Conservation (phyloP, 2,113 vertebrate species). For the Pelmatolapia mariae region DNA sequence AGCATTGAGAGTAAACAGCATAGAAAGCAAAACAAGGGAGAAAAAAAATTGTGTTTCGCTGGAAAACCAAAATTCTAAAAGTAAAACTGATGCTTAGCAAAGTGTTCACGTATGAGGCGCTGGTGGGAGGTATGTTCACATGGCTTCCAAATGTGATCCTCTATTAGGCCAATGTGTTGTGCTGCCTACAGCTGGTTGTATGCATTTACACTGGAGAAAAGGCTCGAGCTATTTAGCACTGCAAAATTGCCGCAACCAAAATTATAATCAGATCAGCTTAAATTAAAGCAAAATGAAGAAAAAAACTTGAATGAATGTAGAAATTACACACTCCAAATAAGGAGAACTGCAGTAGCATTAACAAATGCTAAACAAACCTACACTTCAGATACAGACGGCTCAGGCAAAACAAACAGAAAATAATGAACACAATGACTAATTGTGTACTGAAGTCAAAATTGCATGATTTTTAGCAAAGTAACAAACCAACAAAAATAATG, state of each 20-base stretch:
- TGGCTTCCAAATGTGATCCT: not conserved
- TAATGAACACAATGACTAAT: not conserved
- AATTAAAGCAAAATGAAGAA: not conserved
- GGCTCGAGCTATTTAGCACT: not conserved
- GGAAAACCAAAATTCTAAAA: not conserved
- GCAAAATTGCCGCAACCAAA: not conserved
- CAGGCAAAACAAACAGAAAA: not conserved
- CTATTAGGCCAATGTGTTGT: not conserved
- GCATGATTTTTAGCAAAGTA: not conserved
- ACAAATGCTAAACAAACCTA: not conserved
- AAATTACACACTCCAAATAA: not conserved
- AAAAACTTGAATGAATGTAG: not conserved
- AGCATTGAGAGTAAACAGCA: not conserved
- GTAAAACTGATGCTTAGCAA: not conserved
- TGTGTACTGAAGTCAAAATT: rapidly evolving
- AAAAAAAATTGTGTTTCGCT: not conserved
- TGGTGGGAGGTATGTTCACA: not conserved
- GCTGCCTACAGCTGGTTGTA: not conserved
- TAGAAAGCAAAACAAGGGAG: not conserved
- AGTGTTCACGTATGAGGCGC: not conserved
- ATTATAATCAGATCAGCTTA: not conserved
- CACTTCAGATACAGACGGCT: not conserved
- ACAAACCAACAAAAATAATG: not conserved
- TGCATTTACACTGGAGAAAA: not conserved
- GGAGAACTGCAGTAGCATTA: not conserved